Percentiles rank a stretch among this genome's conserved stretches.
Conservation (phyloP, 2,888 invertebrate genomes). For the Spatulosminthurus flaviceps region DNA sequence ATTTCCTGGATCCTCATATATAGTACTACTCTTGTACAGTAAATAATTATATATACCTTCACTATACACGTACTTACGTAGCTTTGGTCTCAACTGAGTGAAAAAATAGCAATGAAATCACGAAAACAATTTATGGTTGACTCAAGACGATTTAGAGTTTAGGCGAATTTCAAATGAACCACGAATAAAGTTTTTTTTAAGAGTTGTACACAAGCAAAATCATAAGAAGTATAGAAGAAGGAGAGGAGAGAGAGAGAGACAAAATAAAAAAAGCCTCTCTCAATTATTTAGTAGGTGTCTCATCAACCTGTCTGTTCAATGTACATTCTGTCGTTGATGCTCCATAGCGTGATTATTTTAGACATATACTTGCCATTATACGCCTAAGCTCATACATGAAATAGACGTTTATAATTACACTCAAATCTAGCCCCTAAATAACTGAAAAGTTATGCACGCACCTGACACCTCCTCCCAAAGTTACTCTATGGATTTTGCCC, state of each 20-base stretch:
- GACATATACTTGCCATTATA: not conserved
- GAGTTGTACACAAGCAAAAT: no score
- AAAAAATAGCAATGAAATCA: not conserved
- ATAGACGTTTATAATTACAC: not conserved
- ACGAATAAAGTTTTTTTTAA: conserved; percentile 34
- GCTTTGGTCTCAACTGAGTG: not conserved
- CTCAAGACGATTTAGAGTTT: not conserved
- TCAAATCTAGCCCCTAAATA: not conserved
- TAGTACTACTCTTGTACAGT: not conserved
- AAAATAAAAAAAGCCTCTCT: not conserved
- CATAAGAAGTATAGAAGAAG: no score
- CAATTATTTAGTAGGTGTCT: conserved; percentile 25
- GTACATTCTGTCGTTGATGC: conserved; percentile 10
- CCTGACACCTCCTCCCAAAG: not conserved
- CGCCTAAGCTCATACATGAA: conserved; percentile 1
- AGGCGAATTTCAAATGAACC: conserved; percentile 33
- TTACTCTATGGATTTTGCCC: not conserved
- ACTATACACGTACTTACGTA: not conserved
- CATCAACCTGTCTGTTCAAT: conserved; percentile 6
- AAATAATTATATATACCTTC: not conserved
- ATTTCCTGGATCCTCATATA: conserved; percentile 8
- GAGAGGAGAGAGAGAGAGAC: no score
- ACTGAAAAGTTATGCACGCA: not conserved
- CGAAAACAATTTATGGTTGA: conserved; percentile 22
- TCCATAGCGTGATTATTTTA: not conserved